Evolutionary conservation across 2,888 invertebrate genomes (phyloP).

Genomic region (Apodemia hepburni): DNA sequence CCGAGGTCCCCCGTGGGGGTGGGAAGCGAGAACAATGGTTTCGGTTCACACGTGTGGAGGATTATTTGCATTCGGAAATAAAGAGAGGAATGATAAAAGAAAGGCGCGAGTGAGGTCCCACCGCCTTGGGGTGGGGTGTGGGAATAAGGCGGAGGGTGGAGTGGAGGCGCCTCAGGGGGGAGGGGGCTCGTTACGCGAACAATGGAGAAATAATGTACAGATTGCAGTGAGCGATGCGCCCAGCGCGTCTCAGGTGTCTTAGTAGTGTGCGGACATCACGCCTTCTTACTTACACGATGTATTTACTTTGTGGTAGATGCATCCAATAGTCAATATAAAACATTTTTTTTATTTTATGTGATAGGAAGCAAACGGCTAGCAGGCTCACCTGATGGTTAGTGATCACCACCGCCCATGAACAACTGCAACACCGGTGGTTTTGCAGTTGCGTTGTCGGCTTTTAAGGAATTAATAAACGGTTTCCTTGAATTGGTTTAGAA

Average conservation of each 20-base stretch:
- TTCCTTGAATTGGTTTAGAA: no score
- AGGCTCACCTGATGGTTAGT: no score
- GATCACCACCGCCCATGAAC: no score
- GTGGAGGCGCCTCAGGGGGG: constrained; percentile 46
- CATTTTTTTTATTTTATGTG: no score
- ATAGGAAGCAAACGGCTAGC: no score
- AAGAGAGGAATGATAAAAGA: constrained; percentile 80
- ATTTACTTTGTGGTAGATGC: constrained; percentile 13
- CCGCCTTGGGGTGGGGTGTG: constrained; percentile 78
- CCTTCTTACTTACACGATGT: constrained; percentile 34
- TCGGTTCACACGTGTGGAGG: constrained; percentile 82
- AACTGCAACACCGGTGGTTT: no score
- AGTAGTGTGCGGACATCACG: constrained; percentile 64
- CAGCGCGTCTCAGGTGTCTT: constrained; percentile 76
- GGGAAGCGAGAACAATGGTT: constrained; percentile 79
- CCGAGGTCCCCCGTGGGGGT: constrained; percentile 72
- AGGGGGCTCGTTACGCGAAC: constrained; percentile 79
- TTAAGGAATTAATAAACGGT: no score
- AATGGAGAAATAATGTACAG: constrained; percentile 81
- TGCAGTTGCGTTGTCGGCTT: no score
- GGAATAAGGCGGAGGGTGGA: constrained; percentile 52
- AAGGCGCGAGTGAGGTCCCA: constrained; percentile 79
- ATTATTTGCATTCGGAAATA: constrained; percentile 82
- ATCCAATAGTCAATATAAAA: not conserved
- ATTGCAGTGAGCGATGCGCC: constrained; percentile 81